Conservation (phyloP, 2,113 vertebrate genomes). For the Dunckerocampus dactyliophorus region DNA sequence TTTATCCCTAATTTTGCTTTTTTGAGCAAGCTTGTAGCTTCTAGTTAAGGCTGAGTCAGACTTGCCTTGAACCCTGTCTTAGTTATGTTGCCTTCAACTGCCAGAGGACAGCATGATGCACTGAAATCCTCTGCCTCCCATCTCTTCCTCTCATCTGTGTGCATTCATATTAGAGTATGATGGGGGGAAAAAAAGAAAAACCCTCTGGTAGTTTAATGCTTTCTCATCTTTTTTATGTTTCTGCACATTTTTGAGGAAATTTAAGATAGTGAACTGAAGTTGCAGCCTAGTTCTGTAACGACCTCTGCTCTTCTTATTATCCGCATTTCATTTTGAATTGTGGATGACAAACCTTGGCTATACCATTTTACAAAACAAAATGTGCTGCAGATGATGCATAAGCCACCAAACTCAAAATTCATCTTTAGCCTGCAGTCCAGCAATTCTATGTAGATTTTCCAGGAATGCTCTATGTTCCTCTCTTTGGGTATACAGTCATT, state of each 20-base stretch:
- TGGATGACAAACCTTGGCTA: background rate
- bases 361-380: background rate
- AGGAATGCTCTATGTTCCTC: background rate
- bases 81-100: background rate
- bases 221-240: background rate
- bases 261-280: background rate
- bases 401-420: background rate
- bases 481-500: background rate
- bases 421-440: background rate
- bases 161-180: background rate
- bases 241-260: background rate
- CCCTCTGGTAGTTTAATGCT: background rate
- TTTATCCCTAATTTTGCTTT: background rate
- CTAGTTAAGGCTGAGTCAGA: constrained; percentile 1
- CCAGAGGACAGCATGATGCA: constrained; percentile 4
- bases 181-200: background rate
- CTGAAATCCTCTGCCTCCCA: background rate
- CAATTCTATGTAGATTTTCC: background rate
- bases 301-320: too few species aligned
- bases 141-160: background rate
- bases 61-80: background rate
- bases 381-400: background rate
- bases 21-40: background rate
- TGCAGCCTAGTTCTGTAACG: background rate
- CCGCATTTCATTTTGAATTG: too few species aligned